phyloP scores from a whole-genome alignment of 2,888 invertebrate genomes.

The Harpalus rufipes region DNA sequence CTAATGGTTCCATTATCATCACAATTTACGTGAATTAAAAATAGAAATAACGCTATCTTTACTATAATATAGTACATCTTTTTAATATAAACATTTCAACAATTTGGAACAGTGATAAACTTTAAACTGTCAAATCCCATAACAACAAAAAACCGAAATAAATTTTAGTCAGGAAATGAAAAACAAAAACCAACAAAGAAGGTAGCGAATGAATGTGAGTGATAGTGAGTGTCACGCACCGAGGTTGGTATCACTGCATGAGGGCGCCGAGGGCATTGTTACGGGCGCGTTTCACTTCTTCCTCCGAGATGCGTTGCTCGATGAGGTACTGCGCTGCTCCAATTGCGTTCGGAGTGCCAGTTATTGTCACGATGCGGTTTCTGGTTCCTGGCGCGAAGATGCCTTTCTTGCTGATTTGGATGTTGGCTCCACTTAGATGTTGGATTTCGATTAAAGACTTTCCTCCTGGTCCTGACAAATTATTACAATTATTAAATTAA shows the following conservation, averaged over 20 bases:
- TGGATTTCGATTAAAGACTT: constrained; percentile 98
- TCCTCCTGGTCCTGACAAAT: constrained; percentile 89
- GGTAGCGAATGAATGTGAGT: constrained; percentile 45
- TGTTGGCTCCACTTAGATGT: constrained; percentile 97
- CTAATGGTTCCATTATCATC: constrained; percentile 58
- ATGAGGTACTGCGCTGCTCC: constrained; percentile 96
- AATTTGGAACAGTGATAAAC: constrained; percentile 60
- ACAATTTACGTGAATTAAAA: constrained; percentile 56
- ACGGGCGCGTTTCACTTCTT: constrained; percentile 95
- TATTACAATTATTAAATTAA: constrained; percentile 1
- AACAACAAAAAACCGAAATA: constrained; percentile 47
- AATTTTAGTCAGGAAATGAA: constrained; percentile 28
- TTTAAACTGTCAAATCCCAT: constrained; percentile 42
- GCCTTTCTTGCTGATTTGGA: constrained; percentile 99
- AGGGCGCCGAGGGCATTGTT: constrained; percentile 89
- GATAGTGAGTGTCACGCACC: constrained; percentile 21
- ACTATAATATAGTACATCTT: constrained; percentile 50
- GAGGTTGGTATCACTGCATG: constrained; percentile 81
- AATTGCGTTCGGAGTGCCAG: constrained; percentile 93
- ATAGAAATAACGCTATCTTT: constrained; percentile 56
- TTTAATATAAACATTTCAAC: constrained; percentile 58
- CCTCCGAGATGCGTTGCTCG: constrained; percentile 97
- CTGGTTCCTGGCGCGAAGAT: constrained; percentile 98
- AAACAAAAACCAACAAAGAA: constrained; percentile 35
- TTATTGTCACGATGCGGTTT: constrained; percentile 97